Base-by-base conservation (phyloP, 2,888 invertebrate genomes). In the Harpalus rubripes region DNA sequence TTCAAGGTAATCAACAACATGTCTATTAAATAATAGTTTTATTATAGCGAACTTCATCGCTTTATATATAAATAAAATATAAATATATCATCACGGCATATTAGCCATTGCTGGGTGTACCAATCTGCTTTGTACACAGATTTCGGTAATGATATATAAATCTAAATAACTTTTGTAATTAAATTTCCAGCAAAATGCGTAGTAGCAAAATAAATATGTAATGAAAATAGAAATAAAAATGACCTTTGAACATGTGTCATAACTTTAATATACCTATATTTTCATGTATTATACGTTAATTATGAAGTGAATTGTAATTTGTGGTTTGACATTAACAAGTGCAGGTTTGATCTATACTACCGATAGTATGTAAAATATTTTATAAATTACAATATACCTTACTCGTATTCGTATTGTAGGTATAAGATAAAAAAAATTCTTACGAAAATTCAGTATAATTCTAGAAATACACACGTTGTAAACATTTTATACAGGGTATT, bases 1-100 rank as follows among this genome's bases (percentile, higher is more conserved):
- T 68, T 68, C 68, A 68, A 68, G 68, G 68, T 39, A 68, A 68
- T n/a, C 68, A 32, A 39, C 68, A 68, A 68, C 68, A 39, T 12
- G 7, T 39, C 8, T 15, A 68, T 39, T 68, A 68, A 68, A 68
- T 68, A 26, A 63, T 59, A 59, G 59, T 16, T 59, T 59, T 18
- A 59, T 56, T 56, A 56, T 59, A 16, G 16, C 59, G n/a, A 12
- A 16, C 10, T 16, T 59, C 59, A 16, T 59, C 16, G 6, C 6
- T 59, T 16, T n/a, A 58, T 15, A 12, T 58, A 58, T 7, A 3
- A 59, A 59, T 16, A 0, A 3, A 59, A 59, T 16, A 1, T 59
- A 18, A 16, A 59, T 16, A 16, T n/a, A n/a, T n/a, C n/a, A n/a
- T n/a, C n/a, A n/a, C n/a, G n/a, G n/a, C n/a, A n/a, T n/a, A n/a